Evolutionary conservation across 2,888 invertebrate species (phyloP).

Genomic region (Gymnosoma rotundatum): DNA sequence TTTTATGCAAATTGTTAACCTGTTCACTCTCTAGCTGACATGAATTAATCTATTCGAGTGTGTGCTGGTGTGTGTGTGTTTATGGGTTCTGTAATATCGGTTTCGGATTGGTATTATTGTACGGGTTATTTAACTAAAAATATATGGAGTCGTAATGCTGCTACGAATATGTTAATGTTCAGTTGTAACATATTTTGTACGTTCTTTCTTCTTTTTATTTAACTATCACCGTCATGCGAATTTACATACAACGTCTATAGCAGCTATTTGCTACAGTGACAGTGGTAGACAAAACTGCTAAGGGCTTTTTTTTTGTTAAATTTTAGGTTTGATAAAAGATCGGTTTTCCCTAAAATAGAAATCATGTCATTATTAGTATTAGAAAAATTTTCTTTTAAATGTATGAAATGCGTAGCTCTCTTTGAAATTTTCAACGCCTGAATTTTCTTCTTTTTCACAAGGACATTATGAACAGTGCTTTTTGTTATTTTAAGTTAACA

Average conservation of each 20-base stretch:
- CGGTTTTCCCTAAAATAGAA: too few relatives aligned
- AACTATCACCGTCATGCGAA: constrained; percentile 52
- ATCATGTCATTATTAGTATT: too few relatives aligned
- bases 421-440: too few relatives aligned
- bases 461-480: too few relatives aligned
- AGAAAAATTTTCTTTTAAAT: too few relatives aligned
- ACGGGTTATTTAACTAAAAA: constrained; percentile 16
- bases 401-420: too few relatives aligned
- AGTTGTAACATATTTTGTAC: constrained; percentile 44
- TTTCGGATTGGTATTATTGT: constrained; percentile 23
- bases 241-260: constrained; percentile 18
- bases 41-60: background rate
- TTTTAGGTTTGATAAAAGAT: too few relatives aligned
- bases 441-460: too few relatives aligned
- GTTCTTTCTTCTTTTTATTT: constrained; percentile 18
- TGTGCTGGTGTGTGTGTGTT: background rate
- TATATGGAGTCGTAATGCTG: background rate
- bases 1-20: constrained; percentile 51
- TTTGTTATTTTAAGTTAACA: too few relatives aligned
- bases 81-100: background rate
- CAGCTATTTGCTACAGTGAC: background rate
- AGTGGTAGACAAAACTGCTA: background rate
- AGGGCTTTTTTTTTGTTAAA: too few relatives aligned
- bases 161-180: constrained; percentile 44
- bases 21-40: constrained; percentile 2